These are phyloP conservation scores for Cecidostiba fungosa DNA, from an alignment of 2,888 invertebrate species.

Conservation along the genomic window DNA sequence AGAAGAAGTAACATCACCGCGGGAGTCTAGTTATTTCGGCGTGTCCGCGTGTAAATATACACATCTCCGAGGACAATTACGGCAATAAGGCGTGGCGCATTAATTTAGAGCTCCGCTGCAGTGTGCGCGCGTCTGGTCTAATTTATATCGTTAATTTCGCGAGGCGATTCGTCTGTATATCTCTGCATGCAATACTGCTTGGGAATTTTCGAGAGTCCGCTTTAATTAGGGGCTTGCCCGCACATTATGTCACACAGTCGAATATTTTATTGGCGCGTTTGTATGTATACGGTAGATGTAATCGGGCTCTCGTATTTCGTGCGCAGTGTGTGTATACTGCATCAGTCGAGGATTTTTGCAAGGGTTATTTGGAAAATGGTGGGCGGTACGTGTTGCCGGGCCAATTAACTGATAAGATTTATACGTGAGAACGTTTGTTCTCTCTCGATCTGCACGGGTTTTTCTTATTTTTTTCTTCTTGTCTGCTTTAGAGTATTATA, in stretches of 20 bases:
- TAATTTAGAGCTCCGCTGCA: conserved; percentile 28
- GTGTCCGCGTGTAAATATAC: conserved; percentile 37
- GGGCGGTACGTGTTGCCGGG: background rate
- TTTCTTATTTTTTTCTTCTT: background rate
- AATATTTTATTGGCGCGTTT: conserved; percentile 21
- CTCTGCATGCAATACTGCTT: background rate
- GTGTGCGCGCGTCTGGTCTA: conserved; percentile 13
- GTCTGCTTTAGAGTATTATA: background rate
- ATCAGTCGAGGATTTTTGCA: background rate
- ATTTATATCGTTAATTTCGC: conserved; percentile 60
- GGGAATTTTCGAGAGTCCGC: conserved; percentile 8
- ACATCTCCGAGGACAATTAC: conserved; percentile 48
- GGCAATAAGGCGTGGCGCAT: conserved; percentile 59
- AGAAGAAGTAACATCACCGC: background rate
- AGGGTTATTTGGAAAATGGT: background rate
- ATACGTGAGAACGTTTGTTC: conserved; percentile 46
- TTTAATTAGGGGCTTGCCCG: conserved; percentile 34
- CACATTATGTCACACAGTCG: conserved; percentile 38
- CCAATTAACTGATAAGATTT: conserved; percentile 41
- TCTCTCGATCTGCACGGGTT: conserved; percentile 23
- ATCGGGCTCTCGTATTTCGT: conserved; percentile 8
- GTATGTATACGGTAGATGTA: background rate
- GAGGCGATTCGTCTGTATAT: conserved; percentile 26
- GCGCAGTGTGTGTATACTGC: background rate
- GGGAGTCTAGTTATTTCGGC: conserved; percentile 20